A percentile compares a stretch with the other conserved stretches of the same genome.
Conservation (phyloP, 2,888 invertebrate genomes). For the Folsomia manolachei region DNA sequence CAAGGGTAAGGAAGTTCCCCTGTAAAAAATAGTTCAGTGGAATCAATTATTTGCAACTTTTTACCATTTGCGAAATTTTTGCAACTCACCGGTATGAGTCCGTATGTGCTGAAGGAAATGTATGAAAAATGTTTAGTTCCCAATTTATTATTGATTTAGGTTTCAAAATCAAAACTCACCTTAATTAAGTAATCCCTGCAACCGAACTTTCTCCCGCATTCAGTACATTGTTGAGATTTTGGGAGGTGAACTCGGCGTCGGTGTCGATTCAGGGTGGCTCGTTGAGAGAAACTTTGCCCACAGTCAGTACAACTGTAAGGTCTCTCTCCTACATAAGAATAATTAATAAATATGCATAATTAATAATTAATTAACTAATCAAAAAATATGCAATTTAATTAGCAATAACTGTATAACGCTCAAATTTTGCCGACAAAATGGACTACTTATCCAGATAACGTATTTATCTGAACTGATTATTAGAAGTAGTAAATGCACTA, state of each 20-base stretch:
- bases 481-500: no score
- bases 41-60: no score
- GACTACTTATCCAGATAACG: no score
- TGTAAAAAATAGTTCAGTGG: no score
- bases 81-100: slow-evolving; percentile 33
- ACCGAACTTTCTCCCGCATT: slow-evolving; percentile 48
- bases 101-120: slow-evolving; percentile 12
- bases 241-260: slow-evolving; percentile 48
- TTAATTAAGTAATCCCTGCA: slow-evolving; percentile 10
- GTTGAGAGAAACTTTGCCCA: slow-evolving; percentile 45
- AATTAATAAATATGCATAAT: neutral
- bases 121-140: neutral
- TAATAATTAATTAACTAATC: neutral
- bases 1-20: slow-evolving; percentile 48
- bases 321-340: slow-evolving; percentile 36
- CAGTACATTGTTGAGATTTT: slow-evolving; percentile 48
- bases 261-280: slow-evolving; percentile 47
- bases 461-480: no score
- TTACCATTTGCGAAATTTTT: no score
- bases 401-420: no score
- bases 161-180: neutral
- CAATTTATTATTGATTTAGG: neutral
- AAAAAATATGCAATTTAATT: no score
- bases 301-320: slow-evolving; percentile 47
- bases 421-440: no score